Percentiles rank a stretch among this genome's conserved stretches.
These are phyloP conservation scores for Candidula unifasciata DNA, from an alignment of 2,888 invertebrate genomes.

Conservation along the genomic window DNA sequence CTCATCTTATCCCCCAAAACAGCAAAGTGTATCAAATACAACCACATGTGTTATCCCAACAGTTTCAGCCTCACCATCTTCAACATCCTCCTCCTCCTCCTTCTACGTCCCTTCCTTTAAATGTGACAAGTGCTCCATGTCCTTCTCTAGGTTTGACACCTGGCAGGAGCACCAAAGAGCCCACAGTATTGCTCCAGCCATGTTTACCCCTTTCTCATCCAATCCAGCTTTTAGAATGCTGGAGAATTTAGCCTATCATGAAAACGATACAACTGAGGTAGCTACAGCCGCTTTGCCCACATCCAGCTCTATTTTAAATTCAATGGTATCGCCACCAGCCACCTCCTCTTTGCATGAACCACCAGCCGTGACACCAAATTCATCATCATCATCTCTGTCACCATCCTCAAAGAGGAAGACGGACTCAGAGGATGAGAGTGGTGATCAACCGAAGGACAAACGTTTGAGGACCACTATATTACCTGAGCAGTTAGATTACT, in stretches of 20 bases:
- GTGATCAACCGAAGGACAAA: constrained; percentile 90
- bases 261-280: constrained; percentile 54
- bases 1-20: neutral
- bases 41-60: neutral
- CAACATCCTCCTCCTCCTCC: constrained; percentile 22
- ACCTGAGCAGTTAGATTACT: constrained; percentile 97
- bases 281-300: constrained; percentile 33
- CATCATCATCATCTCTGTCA: constrained; percentile 24
- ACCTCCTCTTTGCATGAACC: neutral
- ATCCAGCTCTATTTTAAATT: constrained; percentile 11
- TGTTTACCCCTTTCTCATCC: constrained; percentile 91
- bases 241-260: constrained; percentile 83
- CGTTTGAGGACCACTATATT: constrained; percentile 95
- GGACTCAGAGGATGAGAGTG: constrained; percentile 79
- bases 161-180: constrained; percentile 97
- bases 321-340: constrained; percentile 12
- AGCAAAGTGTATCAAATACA: neutral
- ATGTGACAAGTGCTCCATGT: constrained; percentile 96
- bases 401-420: constrained; percentile 64
- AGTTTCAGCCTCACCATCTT: neutral
- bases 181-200: constrained; percentile 95
- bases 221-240: constrained; percentile 92
- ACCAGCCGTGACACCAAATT: neutral
- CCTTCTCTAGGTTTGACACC: constrained; percentile 92
- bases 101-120: constrained; percentile 83